Percentiles rank a stretch among this genome's conserved stretches.
phyloP scores from a whole-genome alignment of 2,797 vertebrate genomes.

The Coccyzus lansbergi region DNA sequence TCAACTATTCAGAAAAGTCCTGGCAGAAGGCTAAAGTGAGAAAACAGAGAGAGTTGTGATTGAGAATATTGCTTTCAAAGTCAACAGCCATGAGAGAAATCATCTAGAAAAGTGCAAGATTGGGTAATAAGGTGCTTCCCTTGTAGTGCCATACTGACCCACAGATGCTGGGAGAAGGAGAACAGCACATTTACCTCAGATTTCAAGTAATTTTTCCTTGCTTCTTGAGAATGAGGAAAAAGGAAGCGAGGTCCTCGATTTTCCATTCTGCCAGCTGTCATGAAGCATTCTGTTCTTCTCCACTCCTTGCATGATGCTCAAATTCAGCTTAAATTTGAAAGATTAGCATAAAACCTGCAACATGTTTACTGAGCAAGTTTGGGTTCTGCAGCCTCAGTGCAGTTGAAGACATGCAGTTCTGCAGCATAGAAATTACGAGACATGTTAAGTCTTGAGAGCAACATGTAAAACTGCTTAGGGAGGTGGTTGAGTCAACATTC shows the following conservation, averaged over 20 bases:
- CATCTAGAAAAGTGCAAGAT: not conserved
- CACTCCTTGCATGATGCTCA: not conserved
- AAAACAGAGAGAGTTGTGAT: not conserved
- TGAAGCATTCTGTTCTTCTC: not conserved
- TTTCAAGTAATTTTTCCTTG: not conserved
- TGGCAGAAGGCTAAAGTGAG: not conserved
- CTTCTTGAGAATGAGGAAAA: not conserved
- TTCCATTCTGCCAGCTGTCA: not conserved
- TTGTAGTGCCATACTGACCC: not conserved
- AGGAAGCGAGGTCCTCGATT: not conserved
- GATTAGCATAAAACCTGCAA: not conserved
- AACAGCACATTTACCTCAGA: not conserved
- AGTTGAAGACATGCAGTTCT: not conserved
- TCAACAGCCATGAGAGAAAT: not conserved
- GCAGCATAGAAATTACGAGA: not conserved
- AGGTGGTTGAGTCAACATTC: too few species aligned
- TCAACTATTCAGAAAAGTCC: not conserved
- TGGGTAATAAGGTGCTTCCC: not conserved
- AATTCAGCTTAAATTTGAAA: not conserved
- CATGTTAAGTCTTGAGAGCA: not conserved
- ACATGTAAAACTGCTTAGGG: not conserved
- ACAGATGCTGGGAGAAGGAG: not conserved
- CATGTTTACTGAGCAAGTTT: not conserved
- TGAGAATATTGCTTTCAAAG: not conserved
- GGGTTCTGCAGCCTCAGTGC: not conserved